Evolutionary conservation across 2,888 invertebrate species (phyloP).

Genomic region (Phorcus lineatus): DNA sequence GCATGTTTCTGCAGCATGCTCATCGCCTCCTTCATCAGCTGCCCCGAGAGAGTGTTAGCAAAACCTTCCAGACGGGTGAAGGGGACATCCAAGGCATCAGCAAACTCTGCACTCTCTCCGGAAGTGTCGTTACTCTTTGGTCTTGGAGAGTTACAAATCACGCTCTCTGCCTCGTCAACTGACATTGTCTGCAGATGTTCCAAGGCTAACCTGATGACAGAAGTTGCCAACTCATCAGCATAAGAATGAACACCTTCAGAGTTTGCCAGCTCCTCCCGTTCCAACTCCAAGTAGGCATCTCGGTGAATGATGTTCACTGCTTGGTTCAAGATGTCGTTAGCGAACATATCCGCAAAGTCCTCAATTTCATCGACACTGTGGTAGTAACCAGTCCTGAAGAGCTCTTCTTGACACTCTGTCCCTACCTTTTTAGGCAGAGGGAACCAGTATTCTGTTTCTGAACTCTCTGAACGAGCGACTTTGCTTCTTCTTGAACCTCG

Average conservation of each 20-base stretch:
- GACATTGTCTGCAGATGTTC: not conserved
- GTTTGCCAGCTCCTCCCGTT: slow-evolving; percentile 21
- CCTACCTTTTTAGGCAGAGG: slow-evolving; percentile 45
- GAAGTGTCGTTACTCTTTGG: not conserved
- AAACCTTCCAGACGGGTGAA: slow-evolving; percentile 52
- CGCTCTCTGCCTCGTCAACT: not conserved
- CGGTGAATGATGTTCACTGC: slow-evolving; percentile 42
- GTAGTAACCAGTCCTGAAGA: slow-evolving; percentile 28
- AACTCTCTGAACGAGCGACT: slow-evolving; percentile 34
- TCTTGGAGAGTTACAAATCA: not conserved
- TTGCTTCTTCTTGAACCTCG: slow-evolving; percentile 26
- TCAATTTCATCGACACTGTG: slow-evolving; percentile 46
- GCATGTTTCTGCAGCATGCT: not conserved
- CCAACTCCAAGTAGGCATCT: slow-evolving; percentile 36
- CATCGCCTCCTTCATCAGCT: slow-evolving; percentile 45
- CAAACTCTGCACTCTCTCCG: slow-evolving; percentile 40
- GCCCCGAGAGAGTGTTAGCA: slow-evolving; percentile 56
- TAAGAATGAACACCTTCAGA: slow-evolving; percentile 2
- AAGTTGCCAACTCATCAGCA: not conserved
- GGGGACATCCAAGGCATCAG: slow-evolving; percentile 55
- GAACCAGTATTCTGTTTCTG: slow-evolving; percentile 47
- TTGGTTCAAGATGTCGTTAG: slow-evolving; percentile 44
- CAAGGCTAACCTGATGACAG: slow-evolving; percentile 13
- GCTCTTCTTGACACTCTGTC: slow-evolving; percentile 43
- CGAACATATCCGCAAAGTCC: slow-evolving; percentile 46